Conservation (phyloP, 2,113 vertebrate species). For the Anser brachyrhynchus region DNA sequence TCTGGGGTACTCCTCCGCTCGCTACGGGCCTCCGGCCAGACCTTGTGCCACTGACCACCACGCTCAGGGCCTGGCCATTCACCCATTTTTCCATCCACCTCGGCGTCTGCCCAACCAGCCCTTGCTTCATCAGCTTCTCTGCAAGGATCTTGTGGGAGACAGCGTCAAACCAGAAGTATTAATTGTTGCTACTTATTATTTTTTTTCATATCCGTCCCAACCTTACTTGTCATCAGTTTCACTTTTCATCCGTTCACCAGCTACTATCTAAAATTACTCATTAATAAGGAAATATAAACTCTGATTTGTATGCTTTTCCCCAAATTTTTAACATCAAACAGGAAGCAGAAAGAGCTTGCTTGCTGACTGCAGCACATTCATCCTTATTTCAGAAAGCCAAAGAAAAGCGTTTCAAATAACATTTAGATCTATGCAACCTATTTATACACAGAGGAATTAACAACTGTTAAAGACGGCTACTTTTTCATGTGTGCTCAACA, state of each 20-base stretch:
- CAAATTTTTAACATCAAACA: not conserved
- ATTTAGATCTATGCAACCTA: not conserved
- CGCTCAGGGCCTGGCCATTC: not conserved
- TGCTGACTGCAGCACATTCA: not conserved
- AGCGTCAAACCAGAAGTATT: not conserved
- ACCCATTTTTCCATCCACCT: not conserved
- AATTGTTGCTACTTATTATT: not conserved
- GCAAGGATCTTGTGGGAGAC: not conserved
- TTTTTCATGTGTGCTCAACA: not conserved
- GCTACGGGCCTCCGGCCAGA: not conserved
- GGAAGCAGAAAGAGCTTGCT: not conserved
- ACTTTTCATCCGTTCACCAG: not conserved
- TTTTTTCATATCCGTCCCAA: not conserved
- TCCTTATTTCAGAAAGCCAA: not conserved
- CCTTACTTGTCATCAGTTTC: not conserved
- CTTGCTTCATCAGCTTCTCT: not conserved
- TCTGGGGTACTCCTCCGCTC: not conserved
- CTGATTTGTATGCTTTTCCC: not conserved
- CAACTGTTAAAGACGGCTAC: not conserved
- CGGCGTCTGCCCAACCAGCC: not conserved
- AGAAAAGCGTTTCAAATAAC: not conserved
- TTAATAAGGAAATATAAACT: not conserved
- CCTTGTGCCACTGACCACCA: not conserved
- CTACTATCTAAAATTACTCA: not conserved
- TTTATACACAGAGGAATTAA: not conserved